These are phyloP conservation scores for Microtus ochrogaster DNA, from an alignment of 2,113 vertebrate genomes.

Conservation along the genomic window DNA sequence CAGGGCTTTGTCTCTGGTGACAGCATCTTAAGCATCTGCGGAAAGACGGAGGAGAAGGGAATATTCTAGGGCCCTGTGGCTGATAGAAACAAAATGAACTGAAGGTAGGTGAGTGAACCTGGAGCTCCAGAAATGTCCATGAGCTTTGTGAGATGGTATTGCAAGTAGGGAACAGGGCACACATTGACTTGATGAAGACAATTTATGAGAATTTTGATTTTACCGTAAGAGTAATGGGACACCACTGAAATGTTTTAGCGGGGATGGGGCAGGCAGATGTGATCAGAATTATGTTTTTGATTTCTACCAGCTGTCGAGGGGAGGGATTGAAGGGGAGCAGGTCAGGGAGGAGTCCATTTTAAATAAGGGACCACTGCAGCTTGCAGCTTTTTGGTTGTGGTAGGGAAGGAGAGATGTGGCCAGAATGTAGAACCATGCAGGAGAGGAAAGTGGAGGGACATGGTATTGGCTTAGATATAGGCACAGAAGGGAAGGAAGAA, in stretches of 20 bases:
- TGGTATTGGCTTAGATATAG: background rate
- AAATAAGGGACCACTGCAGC: background rate
- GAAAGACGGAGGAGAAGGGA: background rate
- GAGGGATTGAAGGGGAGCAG: background rate
- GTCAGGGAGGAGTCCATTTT: background rate
- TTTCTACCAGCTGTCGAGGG: background rate
- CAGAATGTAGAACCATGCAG: background rate
- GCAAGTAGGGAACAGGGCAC: background rate
- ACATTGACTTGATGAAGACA: background rate
- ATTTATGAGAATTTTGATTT: background rate
- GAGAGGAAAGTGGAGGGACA: background rate
- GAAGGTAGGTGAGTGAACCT: background rate
- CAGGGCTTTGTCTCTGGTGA: background rate
- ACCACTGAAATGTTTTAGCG: background rate
- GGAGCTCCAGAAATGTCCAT: background rate
- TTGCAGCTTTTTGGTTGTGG: background rate
- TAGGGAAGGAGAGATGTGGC: background rate
- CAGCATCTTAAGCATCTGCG: background rate
- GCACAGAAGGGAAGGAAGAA: background rate
- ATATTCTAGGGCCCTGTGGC: background rate
- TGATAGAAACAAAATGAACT: background rate
- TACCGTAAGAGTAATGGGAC: background rate
- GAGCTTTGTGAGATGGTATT: background rate
- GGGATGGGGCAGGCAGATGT: too few species aligned
- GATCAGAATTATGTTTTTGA: background rate